phyloP scores from a whole-genome alignment of 2,797 vertebrate species.

The Miichthys miiuy region DNA sequence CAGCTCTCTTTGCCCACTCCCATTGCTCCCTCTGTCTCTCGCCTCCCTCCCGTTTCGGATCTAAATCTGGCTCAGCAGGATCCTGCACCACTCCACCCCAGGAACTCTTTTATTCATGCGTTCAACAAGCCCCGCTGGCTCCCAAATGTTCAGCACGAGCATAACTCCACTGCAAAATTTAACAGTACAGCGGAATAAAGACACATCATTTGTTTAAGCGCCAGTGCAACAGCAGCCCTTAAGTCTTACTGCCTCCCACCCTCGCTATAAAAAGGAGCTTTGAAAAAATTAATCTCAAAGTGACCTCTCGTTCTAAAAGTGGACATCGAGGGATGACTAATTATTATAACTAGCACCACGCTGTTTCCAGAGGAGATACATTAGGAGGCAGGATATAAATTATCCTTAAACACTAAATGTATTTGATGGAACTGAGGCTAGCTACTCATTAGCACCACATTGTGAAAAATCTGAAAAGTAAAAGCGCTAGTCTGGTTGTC shows the following conservation, averaged over 20 bases:
- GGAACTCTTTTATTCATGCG: conserved; percentile 78
- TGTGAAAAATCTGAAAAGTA: background rate
- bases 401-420: conserved; percentile 53
- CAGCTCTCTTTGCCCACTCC: conserved; percentile 44
- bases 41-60: conserved; percentile 66
- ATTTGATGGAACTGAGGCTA: conserved; percentile 32
- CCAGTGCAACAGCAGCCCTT: conserved; percentile 46
- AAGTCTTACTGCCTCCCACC: conserved; percentile 42
- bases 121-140: conserved; percentile 69
- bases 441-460: conserved; percentile 26
- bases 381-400: conserved; percentile 37
- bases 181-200: conserved; percentile 80
- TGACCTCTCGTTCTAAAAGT: conserved; percentile 60
- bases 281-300: conserved; percentile 52
- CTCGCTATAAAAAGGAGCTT: conserved; percentile 32
- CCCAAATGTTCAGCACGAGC: conserved; percentile 75
- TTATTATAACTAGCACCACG: conserved; percentile 69
- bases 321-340: conserved; percentile 57
- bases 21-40: conserved; percentile 26
- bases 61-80: conserved; percentile 75
- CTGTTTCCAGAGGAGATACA: conserved; percentile 58
- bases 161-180: conserved; percentile 78
- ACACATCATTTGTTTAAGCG: conserved; percentile 76
- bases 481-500: conserved; percentile 15
- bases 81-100: conserved; percentile 69